Conservation (phyloP, 2,113 vertebrate genomes). For the Aix galericulata region DNA sequence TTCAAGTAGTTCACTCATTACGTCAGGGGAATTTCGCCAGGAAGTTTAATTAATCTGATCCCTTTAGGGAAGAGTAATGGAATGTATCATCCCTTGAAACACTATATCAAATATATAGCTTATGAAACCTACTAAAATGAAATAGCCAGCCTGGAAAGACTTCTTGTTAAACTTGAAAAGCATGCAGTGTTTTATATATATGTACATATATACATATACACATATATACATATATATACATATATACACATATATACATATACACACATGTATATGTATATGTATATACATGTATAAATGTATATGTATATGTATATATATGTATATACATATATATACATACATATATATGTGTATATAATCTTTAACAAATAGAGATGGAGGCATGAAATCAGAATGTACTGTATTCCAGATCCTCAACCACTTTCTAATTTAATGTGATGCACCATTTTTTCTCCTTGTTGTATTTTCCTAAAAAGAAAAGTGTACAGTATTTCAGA, state of each 20-base stretch:
- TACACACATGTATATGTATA: too few species aligned
- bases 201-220: too few species aligned
- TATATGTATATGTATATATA: too few species aligned
- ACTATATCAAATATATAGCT: background rate
- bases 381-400: background rate
- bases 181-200: background rate
- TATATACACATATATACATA: too few species aligned
- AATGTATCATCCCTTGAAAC: background rate
- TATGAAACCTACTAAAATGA: background rate
- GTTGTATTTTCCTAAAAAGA: background rate
- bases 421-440: background rate
- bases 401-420: background rate
- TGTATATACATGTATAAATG: too few species aligned
- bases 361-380: background rate
- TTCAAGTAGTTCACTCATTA: background rate
- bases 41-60: background rate
- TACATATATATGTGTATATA: too few species aligned
- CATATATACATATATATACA: too few species aligned
- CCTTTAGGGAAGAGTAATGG: background rate
- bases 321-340: too few species aligned
- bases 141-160: background rate
- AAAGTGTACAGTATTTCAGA: background rate
- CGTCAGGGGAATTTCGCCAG: conserved; percentile 36
- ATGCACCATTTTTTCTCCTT: background rate
- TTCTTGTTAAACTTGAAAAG: background rate